These are phyloP conservation scores for Microplitis manilae DNA, from an alignment of 2,888 invertebrate genomes.

Conservation along the genomic window DNA sequence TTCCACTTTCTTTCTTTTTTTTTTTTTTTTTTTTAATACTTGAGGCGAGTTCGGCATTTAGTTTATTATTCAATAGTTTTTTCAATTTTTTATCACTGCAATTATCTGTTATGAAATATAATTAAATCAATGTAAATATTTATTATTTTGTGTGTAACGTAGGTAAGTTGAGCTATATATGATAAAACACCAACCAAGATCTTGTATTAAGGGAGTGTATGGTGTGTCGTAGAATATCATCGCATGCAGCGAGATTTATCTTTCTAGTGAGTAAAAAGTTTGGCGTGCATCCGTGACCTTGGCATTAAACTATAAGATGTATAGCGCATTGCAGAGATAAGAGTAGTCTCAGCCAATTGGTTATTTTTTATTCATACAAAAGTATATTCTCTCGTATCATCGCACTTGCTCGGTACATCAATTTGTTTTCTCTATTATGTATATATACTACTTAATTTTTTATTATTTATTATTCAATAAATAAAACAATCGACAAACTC, in stretches of 20 bases:
- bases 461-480: no score
- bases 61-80: background rate
- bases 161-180: background rate
- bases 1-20: background rate
- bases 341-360: background rate
- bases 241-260: constrained; percentile 26
- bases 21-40: background rate
- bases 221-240: background rate
- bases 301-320: constrained; percentile 32
- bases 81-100: background rate
- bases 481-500: no score
- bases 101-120: constrained; percentile 3
- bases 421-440: no score
- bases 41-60: background rate
- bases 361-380: constrained; percentile 3
- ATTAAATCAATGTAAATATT: background rate
- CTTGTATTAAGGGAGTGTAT: background rate
- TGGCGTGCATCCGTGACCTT: constrained; percentile 31
- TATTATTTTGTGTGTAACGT: background rate
- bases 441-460: no score
- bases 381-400: background rate
- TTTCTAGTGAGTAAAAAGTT: constrained; percentile 15
- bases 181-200: background rate
- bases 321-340: constrained; percentile 21
- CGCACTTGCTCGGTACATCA: background rate